A percentile compares a stretch with the other conserved stretches of the same genome.
phyloP scores from a whole-genome alignment of 2,888 invertebrate genomes.

The Aporophyla nigra region DNA sequence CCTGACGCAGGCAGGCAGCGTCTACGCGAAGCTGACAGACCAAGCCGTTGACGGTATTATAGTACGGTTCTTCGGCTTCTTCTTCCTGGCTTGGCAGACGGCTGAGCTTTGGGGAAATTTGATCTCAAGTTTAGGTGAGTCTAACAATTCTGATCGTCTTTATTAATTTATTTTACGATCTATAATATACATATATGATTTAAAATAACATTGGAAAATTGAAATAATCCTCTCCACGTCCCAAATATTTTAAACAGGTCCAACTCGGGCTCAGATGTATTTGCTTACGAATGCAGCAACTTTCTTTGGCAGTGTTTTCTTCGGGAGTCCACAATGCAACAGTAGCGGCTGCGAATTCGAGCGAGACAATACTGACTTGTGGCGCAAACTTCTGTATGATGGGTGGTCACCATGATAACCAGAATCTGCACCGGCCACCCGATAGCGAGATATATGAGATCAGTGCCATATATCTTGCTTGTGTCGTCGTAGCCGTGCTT shows the following conservation, averaged over 20 bases:
- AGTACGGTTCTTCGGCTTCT: conserved; percentile 99
- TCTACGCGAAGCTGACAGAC: conserved; percentile 95
- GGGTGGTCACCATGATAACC: conserved; percentile 92
- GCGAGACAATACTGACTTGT: conserved; percentile 91
- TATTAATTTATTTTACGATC: not conserved
- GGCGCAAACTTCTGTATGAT: conserved; percentile 96
- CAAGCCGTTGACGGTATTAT: conserved; percentile 97
- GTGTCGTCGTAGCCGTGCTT: conserved; percentile 95
- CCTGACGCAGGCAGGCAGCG: conserved; percentile 97
- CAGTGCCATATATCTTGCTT: conserved; percentile 96
- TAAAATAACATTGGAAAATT: not conserved
- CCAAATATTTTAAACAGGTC: not conserved
- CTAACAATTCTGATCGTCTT: not conserved
- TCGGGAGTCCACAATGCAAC: conserved; percentile 93
- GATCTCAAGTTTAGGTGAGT: conserved; percentile 97
- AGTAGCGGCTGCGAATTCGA: conserved; percentile 82
- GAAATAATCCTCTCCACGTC: too few species aligned
- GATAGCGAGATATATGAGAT: conserved; percentile 97
- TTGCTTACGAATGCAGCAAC: conserved; percentile 39
- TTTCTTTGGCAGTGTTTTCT: conserved; percentile 92
- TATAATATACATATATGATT: not conserved
- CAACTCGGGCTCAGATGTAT: conserved; percentile 9
- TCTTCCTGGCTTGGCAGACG: conserved; percentile 99
- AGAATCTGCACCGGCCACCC: conserved; percentile 95
- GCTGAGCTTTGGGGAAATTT: conserved; percentile 99